Evolutionary conservation across 2,888 invertebrate genomes (phyloP).

Genomic region (Lepas anatifera): DNA sequence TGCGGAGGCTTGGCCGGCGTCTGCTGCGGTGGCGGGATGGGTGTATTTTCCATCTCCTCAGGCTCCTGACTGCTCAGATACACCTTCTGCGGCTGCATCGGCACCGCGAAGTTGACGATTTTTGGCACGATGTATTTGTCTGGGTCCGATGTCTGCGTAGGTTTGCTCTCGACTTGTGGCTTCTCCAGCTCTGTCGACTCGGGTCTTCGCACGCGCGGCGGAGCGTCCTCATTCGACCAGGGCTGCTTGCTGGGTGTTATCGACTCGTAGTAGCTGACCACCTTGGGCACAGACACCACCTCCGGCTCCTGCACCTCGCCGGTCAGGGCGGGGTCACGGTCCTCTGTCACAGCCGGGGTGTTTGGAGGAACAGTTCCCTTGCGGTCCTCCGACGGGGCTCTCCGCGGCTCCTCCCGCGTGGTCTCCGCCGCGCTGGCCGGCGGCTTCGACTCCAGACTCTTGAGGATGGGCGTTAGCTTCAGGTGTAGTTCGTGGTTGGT

Average conservation of each 20-base stretch:
- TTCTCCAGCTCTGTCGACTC: too few species aligned
- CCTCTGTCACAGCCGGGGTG: neutral
- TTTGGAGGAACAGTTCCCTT: slow-evolving; percentile 1
- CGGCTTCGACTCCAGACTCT: neutral
- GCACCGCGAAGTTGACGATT: neutral
- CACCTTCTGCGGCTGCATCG: neutral
- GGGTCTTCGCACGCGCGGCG: too few species aligned
- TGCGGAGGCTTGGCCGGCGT: too few species aligned
- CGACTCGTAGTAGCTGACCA: slow-evolving; percentile 5
- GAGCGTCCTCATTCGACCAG: too few species aligned
- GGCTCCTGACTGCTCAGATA: neutral
- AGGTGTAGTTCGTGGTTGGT: neutral
- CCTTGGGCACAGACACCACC: neutral
- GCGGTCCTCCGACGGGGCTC: neutral
- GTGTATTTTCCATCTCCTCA: neutral
- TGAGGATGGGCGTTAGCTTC: neutral
- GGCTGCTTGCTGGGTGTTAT: too few species aligned
- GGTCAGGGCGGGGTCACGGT: neutral
- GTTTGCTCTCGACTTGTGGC: neutral
- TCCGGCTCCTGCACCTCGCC: neutral
- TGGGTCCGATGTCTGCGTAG: neutral
- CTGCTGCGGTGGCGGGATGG: neutral
- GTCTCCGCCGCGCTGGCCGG: neutral
- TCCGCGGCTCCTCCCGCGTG: neutral
- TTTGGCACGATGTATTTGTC: neutral